Evolutionary conservation across 2,113 vertebrate species (phyloP).

Genomic region (Oreochromis tanganicae): DNA sequence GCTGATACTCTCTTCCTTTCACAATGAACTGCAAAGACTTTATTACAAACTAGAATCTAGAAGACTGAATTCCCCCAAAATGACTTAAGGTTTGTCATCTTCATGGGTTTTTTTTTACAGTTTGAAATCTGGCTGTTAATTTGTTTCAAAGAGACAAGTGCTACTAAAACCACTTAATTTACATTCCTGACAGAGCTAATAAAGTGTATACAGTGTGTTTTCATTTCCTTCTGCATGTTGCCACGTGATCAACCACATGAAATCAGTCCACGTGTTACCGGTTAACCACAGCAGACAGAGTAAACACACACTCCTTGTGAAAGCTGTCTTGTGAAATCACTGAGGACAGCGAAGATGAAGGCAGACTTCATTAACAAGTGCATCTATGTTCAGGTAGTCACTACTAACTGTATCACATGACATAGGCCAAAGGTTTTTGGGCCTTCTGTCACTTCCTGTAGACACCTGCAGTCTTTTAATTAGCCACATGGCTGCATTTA

Average conservation of each 20-base stretch:
- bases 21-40: neutral
- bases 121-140: neutral
- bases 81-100: too few relatives aligned
- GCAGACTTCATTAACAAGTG: neutral
- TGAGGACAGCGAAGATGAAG: neutral
- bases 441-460: neutral
- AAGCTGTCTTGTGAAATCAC: neutral
- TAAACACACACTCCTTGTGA: neutral
- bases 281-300: constrained; percentile 13
- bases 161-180: neutral
- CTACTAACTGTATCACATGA: neutral
- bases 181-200: neutral
- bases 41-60: neutral
- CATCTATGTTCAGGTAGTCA: neutral
- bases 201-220: neutral
- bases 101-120: rapidly evolving
- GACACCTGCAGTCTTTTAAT: neutral
- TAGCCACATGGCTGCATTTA: neutral
- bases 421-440: neutral
- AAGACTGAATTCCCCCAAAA: neutral
- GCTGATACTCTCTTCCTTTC: neutral
- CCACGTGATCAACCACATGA: neutral
- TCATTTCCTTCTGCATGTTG: neutral
- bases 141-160: neutral
- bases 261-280: neutral